Evolutionary conservation across 2,113 vertebrate species (phyloP).

Genomic region (Tylochromis polylepis): DNA sequence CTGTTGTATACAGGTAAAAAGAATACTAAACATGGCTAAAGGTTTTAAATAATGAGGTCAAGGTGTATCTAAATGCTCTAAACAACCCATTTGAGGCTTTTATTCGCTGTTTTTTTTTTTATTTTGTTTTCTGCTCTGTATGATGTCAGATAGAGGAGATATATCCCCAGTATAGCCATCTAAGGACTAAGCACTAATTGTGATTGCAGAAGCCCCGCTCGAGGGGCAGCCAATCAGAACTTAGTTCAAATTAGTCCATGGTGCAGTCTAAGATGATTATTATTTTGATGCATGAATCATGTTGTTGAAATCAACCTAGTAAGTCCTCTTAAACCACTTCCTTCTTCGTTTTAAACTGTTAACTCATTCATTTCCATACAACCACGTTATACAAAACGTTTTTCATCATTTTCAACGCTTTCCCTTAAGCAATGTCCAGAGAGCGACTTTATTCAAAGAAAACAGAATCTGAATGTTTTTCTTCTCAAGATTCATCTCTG

Average conservation of each 20-base stretch:
- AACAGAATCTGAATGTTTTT: background rate
- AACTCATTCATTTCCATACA: background rate
- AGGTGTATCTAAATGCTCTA: background rate
- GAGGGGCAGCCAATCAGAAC: accelerated
- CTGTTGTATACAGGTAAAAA: background rate
- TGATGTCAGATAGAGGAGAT: background rate
- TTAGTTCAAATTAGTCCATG: background rate
- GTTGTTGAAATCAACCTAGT: background rate
- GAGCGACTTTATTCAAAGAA: background rate
- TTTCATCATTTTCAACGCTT: background rate
- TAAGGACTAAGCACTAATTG: background rate
- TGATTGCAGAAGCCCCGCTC: background rate
- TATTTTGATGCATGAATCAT: background rate
- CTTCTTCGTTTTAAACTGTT: background rate
- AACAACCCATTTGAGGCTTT: background rate
- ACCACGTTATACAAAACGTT: background rate
- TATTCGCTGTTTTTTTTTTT: background rate
- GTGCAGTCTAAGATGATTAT: background rate
- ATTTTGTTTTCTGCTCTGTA: accelerated
- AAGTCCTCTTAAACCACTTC: background rate
- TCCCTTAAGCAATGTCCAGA: accelerated
- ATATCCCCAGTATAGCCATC: background rate
- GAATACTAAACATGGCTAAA: background rate
- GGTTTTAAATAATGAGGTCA: background rate
- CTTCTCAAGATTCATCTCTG: accelerated